Conservation (phyloP, 2,797 vertebrate genomes). For the Rhincodon typus region DNA sequence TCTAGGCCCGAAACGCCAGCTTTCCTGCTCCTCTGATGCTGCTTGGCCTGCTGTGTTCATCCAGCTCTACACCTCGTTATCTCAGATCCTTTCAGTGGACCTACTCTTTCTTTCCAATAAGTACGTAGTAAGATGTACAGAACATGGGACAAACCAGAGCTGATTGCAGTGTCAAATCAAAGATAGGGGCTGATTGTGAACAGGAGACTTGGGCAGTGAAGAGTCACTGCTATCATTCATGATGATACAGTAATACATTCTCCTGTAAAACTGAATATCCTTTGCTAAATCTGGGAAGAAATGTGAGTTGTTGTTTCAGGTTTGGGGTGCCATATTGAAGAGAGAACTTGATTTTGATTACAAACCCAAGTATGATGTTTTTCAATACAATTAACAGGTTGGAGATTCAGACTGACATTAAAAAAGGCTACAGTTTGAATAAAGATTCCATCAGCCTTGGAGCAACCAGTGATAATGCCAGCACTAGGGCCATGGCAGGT, state of each 20-base stretch:
- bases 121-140: background rate
- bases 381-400: slow-evolving; percentile 59
- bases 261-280: background rate
- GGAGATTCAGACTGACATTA: slow-evolving; percentile 88
- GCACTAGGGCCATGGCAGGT: slow-evolving; percentile 94
- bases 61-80: too few relatives aligned
- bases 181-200: too few relatives aligned
- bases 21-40: too few relatives aligned
- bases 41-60: too few relatives aligned
- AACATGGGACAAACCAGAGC: background rate
- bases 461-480: slow-evolving; percentile 88
- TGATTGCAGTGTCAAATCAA: too few relatives aligned
- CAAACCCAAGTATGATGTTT: background rate
- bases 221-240: background rate
- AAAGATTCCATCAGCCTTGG: slow-evolving; percentile 90
- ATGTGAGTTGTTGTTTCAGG: background rate
- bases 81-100: background rate
- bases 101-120: background rate
- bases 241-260: background rate
- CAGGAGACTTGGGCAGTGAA: background rate
- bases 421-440: slow-evolving; percentile 68
- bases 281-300: background rate
- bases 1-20: too few relatives aligned
- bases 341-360: background rate
- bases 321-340: background rate